Evolutionary conservation across 2,113 vertebrate genomes (phyloP).

Genomic region (Lepus europaeus): DNA sequence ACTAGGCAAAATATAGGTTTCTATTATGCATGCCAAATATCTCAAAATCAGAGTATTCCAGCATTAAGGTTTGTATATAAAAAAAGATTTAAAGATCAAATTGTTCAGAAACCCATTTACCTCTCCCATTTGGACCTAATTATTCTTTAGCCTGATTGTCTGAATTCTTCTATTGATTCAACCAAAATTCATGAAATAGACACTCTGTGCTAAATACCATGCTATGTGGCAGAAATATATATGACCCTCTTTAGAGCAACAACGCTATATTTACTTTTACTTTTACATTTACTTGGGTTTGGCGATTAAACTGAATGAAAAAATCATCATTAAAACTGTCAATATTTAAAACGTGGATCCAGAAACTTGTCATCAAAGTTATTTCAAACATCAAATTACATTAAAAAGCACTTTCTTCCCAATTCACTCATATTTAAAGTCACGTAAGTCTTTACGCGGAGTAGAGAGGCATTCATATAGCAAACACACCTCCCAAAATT

Average conservation of each 20-base stretch:
- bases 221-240: neutral
- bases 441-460: neutral
- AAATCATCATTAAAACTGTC: neutral
- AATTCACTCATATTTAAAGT: neutral
- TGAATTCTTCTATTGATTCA: neutral
- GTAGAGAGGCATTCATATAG: neutral
- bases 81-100: neutral
- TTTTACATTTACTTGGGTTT: neutral
- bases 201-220: neutral
- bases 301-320: neutral
- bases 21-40: neutral
- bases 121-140: neutral
- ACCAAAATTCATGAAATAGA: constrained; percentile 3
- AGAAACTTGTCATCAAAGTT: neutral
- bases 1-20: neutral
- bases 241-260: neutral
- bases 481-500: neutral
- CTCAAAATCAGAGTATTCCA: constrained; percentile 19
- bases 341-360: constrained; percentile 40
- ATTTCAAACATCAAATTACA: constrained; percentile 14
- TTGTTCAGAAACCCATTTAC: constrained; percentile 49
- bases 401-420: neutral
- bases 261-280: too few species aligned
- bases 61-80: neutral
- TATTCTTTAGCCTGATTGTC: constrained; percentile 12